phyloP scores from a whole-genome alignment of 2,888 invertebrate species.

The Morpho helenor region DNA sequence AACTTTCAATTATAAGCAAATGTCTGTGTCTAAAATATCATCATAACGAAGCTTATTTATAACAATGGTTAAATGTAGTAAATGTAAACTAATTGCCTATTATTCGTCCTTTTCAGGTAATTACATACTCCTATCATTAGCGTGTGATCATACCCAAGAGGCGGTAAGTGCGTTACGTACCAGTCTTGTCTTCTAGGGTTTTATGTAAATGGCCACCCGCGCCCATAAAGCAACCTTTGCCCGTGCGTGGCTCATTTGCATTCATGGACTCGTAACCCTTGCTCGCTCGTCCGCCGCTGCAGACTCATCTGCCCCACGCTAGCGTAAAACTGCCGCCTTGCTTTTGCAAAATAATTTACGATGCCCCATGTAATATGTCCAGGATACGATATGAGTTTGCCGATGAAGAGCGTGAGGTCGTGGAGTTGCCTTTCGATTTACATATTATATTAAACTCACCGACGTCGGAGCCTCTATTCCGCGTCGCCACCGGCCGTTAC shows the following conservation, averaged over 20 bases:
- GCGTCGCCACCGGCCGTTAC: constrained; percentile 74
- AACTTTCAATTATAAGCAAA: not conserved
- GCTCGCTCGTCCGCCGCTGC: constrained; percentile 60
- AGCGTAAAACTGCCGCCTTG: constrained; percentile 68
- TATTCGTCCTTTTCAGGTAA: constrained; percentile 36
- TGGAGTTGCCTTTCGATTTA: constrained; percentile 71
- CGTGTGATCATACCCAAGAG: constrained; percentile 39
- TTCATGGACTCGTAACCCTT: constrained; percentile 78
- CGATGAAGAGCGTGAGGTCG: constrained; percentile 64
- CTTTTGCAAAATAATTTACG: constrained; percentile 75
- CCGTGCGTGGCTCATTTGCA: constrained; percentile 73
- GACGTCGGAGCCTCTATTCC: constrained; percentile 54
- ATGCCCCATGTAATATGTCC: constrained; percentile 72
- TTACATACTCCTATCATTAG: constrained; percentile 44
- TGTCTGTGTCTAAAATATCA: not conserved
- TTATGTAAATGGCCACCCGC: constrained; percentile 64
- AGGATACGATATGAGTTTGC: constrained; percentile 66
- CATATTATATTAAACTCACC: constrained; percentile 78
- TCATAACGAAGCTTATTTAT: not conserved
- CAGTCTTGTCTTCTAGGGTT: constrained; percentile 56
- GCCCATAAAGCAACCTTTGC: constrained; percentile 67
- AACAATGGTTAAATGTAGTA: not conserved
- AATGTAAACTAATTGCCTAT: constrained; percentile 9
- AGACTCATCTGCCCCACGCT: constrained; percentile 51
- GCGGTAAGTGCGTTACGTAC: constrained; percentile 50